Conservation (phyloP, 2,888 invertebrate species). For the Andricus curvator region DNA sequence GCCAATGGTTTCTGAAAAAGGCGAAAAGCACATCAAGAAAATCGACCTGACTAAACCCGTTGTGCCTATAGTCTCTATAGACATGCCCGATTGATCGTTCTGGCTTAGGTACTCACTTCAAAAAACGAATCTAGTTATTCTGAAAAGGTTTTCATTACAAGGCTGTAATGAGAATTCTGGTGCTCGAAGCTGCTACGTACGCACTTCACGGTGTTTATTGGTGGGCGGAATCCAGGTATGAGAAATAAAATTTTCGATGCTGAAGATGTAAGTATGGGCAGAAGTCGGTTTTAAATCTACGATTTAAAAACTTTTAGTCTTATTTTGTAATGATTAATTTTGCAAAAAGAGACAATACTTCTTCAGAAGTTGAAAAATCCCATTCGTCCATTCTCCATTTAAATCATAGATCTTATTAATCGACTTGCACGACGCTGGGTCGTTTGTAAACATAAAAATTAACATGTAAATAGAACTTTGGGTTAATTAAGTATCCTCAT, state of each 20-base stretch:
- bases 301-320: not conserved
- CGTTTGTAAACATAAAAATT: not conserved
- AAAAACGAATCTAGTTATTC: slow-evolving; percentile 36
- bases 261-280: slow-evolving; percentile 8
- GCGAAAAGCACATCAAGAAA: slow-evolving; percentile 85
- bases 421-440: not conserved
- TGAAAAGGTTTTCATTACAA: slow-evolving; percentile 1
- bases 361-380: not conserved
- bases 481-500: not conserved
- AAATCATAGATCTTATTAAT: not conserved
- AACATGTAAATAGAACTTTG: slow-evolving; percentile 3
- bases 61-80: slow-evolving; percentile 93
- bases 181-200: slow-evolving; percentile 5
- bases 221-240: not conserved
- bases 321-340: not conserved
- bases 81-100: slow-evolving; percentile 90
- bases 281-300: not conserved
- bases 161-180: slow-evolving; percentile 13
- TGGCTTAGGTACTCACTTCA: slow-evolving; percentile 56
- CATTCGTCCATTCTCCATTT: not conserved
- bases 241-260: not conserved
- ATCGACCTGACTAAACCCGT: slow-evolving; percentile 91
- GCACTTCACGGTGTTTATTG: not conserved
- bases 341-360: not conserved
- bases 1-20: slow-evolving; percentile 81